Percentiles rank a stretch among this genome's conserved stretches.
Conservation (phyloP, 2,113 vertebrate genomes). For the Aspiorhynchus laticeps region DNA sequence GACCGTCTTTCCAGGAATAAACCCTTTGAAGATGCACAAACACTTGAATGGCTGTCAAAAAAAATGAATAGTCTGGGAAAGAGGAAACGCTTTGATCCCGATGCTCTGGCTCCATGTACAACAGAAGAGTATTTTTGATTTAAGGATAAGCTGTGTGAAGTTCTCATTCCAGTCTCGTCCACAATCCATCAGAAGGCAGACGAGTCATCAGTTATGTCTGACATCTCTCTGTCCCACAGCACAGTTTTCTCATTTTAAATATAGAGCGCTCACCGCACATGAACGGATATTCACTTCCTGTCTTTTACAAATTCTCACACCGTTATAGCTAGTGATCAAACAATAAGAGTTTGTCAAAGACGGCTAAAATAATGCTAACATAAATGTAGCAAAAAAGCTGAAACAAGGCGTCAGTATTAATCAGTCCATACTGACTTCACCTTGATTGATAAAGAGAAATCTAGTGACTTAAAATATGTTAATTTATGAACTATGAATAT, state of each 20-base stretch:
- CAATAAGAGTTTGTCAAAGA: not conserved
- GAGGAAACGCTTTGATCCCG: conserved; percentile 2
- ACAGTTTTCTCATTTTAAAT: not conserved
- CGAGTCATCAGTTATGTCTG: not conserved
- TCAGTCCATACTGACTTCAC: not conserved
- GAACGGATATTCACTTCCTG: not conserved
- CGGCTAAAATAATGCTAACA: not conserved
- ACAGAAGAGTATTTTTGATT: not conserved
- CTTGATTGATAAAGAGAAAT: not conserved
- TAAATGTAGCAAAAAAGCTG: not conserved
- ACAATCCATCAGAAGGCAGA: conserved; percentile 3
- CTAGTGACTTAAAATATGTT: not conserved
- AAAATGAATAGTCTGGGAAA: not conserved
- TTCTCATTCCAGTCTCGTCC: conserved; percentile 5
- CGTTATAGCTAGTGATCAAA: not conserved
- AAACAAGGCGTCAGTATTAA: not conserved
- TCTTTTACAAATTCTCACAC: not conserved
- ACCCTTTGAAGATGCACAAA: not conserved
- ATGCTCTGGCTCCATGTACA: not conserved
- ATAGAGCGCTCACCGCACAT: not conserved
- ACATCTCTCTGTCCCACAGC: conserved; percentile 8
- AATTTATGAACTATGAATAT: too few species aligned
- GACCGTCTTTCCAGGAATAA: not conserved
- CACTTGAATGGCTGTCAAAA: not conserved
- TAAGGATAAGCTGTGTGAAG: not conserved